These are phyloP conservation scores for Melitaea cinxia DNA, from an alignment of 1,140 invertebrate species.

Conservation along the genomic window DNA sequence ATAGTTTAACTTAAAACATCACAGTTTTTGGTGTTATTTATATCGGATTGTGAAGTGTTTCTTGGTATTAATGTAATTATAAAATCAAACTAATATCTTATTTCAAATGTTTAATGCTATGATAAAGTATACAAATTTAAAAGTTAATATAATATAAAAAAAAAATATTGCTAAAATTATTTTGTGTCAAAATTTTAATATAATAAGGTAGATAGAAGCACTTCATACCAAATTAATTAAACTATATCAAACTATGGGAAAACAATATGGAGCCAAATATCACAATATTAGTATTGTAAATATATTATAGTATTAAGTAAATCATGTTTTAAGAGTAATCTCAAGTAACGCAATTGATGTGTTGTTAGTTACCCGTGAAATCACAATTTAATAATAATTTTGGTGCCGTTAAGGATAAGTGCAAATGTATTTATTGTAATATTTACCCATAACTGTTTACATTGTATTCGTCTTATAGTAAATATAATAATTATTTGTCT, in stretches of 20 bases:
- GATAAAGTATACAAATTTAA: conserved; percentile 1
- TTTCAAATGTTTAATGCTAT: neutral
- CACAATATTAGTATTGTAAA: conserved; percentile 66
- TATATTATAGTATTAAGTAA: conserved; percentile 44
- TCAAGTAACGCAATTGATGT: conserved; percentile 60
- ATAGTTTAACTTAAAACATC: conserved; percentile 22
- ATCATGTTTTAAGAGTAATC: conserved; percentile 68
- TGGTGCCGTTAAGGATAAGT: conserved; percentile 56
- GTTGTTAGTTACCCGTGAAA: conserved; percentile 71
- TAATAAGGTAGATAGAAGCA: conserved; percentile 34
- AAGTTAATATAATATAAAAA: neutral
- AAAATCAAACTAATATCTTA: neutral
- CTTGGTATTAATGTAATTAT: conserved; percentile 11
- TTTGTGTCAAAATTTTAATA: neutral
- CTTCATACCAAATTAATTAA: conserved; percentile 42
- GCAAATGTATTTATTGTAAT: conserved; percentile 43
- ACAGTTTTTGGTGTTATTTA: conserved; percentile 41
- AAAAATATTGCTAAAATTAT: neutral
- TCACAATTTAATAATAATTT: conserved; percentile 60
- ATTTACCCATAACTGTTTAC: conserved; percentile 16
- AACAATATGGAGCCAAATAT: conserved; percentile 75
- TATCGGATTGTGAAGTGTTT: conserved; percentile 46
- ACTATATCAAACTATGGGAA: conserved; percentile 48
- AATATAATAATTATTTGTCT: neutral
- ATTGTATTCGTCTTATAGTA: conserved; percentile 4